A percentile compares a stretch with the other conserved stretches of the same genome.
These are phyloP conservation scores for Pipistrellus pygmaeus DNA, from an alignment of 2,797 vertebrate species.

Conservation along the genomic window DNA sequence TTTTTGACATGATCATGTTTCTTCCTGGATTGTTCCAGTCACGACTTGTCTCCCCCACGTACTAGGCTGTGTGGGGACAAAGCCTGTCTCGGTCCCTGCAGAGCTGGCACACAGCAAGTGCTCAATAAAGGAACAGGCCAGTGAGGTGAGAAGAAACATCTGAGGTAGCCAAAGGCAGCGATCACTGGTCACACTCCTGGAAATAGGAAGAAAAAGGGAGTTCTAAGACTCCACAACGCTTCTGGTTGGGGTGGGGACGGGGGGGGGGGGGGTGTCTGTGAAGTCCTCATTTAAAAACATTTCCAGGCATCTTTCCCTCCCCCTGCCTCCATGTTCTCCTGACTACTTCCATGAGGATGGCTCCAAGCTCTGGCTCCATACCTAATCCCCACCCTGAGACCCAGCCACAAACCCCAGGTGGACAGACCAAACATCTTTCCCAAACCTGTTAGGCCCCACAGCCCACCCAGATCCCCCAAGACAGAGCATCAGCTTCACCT, in stretches of 20 bases:
- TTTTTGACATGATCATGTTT: not conserved
- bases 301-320: not conserved
- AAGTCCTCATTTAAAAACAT: not conserved
- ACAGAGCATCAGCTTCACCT: not conserved
- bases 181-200: not conserved
- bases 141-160: not conserved
- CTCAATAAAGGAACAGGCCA: not conserved
- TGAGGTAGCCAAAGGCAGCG: not conserved
- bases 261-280: too few relatives aligned
- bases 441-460: too few relatives aligned
- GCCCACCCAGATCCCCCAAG: not conserved
- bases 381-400: not conserved
- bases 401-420: not conserved
- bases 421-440: not conserved
- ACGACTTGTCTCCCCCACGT: not conserved
- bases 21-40: not conserved
- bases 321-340: not conserved
- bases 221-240: rapidly evolving
- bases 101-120: not conserved
- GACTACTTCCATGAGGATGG: not conserved
- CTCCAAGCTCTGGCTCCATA: not conserved
- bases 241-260: too few relatives aligned
- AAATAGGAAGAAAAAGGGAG: not conserved
- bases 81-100: not conserved
- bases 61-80: not conserved